Conservation (phyloP, 2,113 vertebrate species). For the Condylura cristata region DNA sequence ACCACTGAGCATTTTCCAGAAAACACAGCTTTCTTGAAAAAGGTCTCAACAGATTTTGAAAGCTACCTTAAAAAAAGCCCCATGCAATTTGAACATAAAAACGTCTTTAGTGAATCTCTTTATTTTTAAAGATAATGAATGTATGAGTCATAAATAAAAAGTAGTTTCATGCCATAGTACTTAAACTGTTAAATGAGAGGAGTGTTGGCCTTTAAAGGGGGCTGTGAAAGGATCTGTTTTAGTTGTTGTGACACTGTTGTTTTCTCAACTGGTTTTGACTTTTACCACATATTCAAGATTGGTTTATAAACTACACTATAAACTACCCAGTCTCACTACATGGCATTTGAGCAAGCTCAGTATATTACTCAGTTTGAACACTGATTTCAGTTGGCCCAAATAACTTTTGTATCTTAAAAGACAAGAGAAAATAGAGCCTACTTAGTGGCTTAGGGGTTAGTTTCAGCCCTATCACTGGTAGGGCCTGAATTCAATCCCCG, state of each 20-base stretch:
- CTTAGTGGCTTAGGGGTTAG: too few species aligned
- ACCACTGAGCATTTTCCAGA: background rate
- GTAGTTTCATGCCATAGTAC: background rate
- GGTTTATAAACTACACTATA: background rate
- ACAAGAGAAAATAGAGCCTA: background rate
- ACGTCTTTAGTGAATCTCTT: slow-evolving; percentile 32
- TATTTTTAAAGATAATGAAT: slow-evolving; percentile 8
- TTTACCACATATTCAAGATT: background rate
- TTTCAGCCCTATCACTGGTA: too few species aligned
- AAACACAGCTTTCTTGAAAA: slow-evolving; percentile 12
- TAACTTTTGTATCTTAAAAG: background rate
- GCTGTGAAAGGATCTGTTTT: background rate
- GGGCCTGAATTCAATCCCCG: too few species aligned
- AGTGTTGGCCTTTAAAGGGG: background rate
- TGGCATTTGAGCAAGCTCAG: background rate
- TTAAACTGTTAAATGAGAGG: background rate
- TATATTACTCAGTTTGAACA: background rate
- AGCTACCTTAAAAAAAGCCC: slow-evolving; percentile 17
- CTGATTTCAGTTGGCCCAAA: background rate
- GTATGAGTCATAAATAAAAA: background rate
- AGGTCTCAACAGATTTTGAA: slow-evolving; percentile 23
- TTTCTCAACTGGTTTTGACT: background rate
- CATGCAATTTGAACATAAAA: slow-evolving; percentile 15
- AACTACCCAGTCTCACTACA: background rate
- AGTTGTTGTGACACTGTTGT: background rate